A percentile compares a stretch with the other conserved stretches of the same genome.
Conservation (phyloP, 2,797 vertebrate genomes). For the Meriones psammophilus region DNA sequence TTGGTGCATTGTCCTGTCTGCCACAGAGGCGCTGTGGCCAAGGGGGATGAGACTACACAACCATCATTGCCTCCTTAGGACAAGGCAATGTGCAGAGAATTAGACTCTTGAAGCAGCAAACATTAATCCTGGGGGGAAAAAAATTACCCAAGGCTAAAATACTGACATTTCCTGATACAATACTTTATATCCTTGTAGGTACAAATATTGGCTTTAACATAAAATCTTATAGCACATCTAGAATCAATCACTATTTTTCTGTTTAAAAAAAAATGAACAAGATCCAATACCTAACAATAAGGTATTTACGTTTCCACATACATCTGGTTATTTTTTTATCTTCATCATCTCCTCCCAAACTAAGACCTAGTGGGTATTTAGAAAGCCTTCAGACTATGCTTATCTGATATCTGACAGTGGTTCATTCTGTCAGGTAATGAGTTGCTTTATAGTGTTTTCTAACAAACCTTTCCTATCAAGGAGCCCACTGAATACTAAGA, state of each 20-base stretch:
- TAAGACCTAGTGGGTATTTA: not conserved
- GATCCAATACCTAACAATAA: conserved; percentile 14
- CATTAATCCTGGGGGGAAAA: conserved; percentile 62
- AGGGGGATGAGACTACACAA: conserved; percentile 68
- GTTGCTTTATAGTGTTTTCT: conserved; percentile 10
- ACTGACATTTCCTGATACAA: conserved; percentile 55
- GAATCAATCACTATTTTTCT: conserved; percentile 36
- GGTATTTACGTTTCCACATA: conserved; percentile 12
- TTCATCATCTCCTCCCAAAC: conserved; percentile 7
- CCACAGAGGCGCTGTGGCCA: conserved; percentile 50
- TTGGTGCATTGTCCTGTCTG: conserved; percentile 36
- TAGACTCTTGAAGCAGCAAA: conserved; percentile 74
- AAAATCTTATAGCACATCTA: conserved; percentile 32
- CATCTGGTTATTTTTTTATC: conserved; percentile 16
- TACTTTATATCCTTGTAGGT: conserved; percentile 34
- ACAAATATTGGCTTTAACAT: conserved; percentile 66
- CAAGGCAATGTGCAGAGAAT: conserved; percentile 69
- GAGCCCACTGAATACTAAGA: not conserved
- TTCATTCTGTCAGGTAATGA: not conserved
- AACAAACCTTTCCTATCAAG: not conserved
- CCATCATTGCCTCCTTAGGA: conserved; percentile 65
- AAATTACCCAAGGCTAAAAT: conserved; percentile 73
- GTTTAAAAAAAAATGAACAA: conserved; percentile 56
- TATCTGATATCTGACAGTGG: not conserved
- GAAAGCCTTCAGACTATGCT: not conserved